Evolutionary conservation across 2,888 invertebrate species (phyloP).

Genomic region (Sarcophaga variegata): DNA sequence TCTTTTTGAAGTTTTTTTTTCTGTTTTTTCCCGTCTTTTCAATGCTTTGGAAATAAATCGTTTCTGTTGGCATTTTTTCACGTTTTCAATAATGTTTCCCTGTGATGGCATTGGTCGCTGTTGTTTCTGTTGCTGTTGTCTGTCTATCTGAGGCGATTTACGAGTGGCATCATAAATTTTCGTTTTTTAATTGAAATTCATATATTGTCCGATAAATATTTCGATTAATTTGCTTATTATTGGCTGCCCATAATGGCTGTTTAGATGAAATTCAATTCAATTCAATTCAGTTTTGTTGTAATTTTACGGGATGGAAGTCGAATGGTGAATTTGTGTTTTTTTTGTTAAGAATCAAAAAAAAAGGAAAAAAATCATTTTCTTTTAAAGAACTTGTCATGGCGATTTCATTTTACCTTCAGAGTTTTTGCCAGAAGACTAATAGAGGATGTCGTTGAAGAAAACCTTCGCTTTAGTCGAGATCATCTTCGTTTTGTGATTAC

Average conservation of each 20-base stretch:
- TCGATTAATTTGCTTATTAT: slow-evolving; percentile 25
- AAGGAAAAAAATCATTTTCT: no score
- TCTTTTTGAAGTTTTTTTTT: background rate
- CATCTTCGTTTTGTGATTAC: no score
- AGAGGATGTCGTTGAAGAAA: no score
- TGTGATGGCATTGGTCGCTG: background rate
- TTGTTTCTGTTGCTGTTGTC: slow-evolving; percentile 18
- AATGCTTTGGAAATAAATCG: slow-evolving; percentile 16
- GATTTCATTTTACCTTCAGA: no score
- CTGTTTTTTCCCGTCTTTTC: background rate
- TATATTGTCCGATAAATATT: slow-evolving; percentile 55
- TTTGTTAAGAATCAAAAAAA: no score
- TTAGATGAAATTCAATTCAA: no score
- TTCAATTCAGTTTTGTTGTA: no score
- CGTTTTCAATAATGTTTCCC: slow-evolving; percentile 48
- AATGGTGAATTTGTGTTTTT: no score
- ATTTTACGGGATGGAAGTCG: no score
- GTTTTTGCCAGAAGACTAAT: no score
- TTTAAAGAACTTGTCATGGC: no score
- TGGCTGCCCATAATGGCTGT: background rate
- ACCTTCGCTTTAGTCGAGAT: no score
- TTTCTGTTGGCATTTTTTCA: slow-evolving; percentile 55
- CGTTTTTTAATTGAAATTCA: slow-evolving; percentile 67
- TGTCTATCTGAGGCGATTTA: slow-evolving; percentile 28
- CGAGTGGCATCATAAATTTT: slow-evolving; percentile 66